Evolutionary conservation across 2,113 vertebrate species (phyloP).

Genomic region (Rhizomys pruinosus): DNA sequence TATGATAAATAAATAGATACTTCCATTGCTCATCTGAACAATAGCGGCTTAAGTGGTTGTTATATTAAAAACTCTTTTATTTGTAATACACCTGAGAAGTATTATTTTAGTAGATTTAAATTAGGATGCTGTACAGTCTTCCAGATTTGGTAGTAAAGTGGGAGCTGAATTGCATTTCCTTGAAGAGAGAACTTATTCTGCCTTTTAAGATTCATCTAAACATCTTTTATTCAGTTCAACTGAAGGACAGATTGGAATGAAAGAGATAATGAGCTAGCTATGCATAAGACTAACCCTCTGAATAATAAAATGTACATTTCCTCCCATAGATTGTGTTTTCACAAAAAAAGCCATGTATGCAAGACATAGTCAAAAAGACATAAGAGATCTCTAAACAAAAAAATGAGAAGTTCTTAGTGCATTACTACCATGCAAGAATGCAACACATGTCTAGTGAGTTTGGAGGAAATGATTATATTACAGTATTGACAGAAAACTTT

Average conservation of each 20-base stretch:
- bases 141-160: slow-evolving; percentile 31
- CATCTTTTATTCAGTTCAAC: slow-evolving; percentile 64
- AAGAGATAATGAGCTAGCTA: background rate
- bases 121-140: background rate
- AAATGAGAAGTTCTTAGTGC: background rate
- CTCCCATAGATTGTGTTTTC: background rate
- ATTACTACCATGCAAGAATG: background rate
- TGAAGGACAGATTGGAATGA: slow-evolving; percentile 34
- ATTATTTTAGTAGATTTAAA: background rate
- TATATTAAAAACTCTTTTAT: background rate
- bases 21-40: background rate
- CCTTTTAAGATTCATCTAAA: slow-evolving; percentile 59
- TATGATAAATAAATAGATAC: background rate
- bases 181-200: slow-evolving; percentile 59
- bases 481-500: background rate
- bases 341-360: background rate
- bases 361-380: background rate
- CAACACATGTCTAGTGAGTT: accelerated
- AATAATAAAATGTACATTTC: slow-evolving; percentile 40
- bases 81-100: background rate
- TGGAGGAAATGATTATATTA: background rate
- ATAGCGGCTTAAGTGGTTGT: background rate
- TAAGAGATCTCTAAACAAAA: background rate
- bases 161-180: slow-evolving; percentile 63
- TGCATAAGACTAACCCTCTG: background rate